phyloP scores from a whole-genome alignment of 2,797 vertebrate species.

The Cygnus olor region DNA sequence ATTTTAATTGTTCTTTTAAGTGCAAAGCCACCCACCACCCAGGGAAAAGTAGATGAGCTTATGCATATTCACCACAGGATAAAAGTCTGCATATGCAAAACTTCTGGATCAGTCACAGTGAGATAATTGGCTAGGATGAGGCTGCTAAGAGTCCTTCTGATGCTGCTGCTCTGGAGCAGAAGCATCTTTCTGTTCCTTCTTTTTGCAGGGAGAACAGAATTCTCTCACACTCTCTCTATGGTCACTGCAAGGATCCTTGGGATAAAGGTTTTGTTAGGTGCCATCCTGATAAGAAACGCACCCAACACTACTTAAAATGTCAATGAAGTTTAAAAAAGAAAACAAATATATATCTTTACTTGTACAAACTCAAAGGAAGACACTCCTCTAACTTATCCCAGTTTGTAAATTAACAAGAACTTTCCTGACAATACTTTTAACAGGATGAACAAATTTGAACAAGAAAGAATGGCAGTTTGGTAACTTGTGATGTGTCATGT shows the following conservation, averaged over 20 bases:
- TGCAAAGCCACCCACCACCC: neutral
- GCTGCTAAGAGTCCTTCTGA: neutral
- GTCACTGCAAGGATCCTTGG: neutral
- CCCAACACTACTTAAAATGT: neutral
- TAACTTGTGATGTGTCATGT: neutral
- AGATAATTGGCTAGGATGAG: neutral
- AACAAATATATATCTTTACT: neutral
- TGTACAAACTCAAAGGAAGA: neutral
- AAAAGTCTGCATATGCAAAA: neutral
- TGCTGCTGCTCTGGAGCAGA: neutral
- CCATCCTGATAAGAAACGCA: neutral
- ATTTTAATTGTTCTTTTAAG: neutral
- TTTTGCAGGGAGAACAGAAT: neutral
- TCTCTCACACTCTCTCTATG: neutral
- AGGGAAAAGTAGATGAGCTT: neutral
- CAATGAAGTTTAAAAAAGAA: neutral
- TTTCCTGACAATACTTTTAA: neutral
- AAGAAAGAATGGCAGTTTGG: neutral
- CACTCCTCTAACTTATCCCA: neutral
- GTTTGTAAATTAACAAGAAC: neutral
- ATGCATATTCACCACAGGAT: neutral
- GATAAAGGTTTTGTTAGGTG: neutral
- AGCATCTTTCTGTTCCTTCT: neutral
- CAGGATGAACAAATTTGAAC: neutral
- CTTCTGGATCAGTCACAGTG: neutral